Conservation (phyloP, 2,888 invertebrate genomes). For the Oasisia sp. region DNA sequence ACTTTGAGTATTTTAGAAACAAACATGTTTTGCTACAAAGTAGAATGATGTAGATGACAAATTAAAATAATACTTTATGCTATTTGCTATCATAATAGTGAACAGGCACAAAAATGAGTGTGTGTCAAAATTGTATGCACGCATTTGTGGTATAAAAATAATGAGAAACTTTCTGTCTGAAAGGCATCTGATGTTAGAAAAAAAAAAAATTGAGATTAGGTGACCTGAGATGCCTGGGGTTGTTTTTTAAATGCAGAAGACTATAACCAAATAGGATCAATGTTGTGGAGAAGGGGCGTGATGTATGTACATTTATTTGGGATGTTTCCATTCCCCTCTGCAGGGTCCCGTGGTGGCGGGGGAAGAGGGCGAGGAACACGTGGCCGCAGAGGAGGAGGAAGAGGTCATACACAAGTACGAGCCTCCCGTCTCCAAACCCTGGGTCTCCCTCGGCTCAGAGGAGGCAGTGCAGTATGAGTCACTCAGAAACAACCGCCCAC, state of each 20-base stretch:
- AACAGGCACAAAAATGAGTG: too few relatives aligned
- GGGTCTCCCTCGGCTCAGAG: slow-evolving; percentile 64
- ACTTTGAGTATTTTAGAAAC: background rate
- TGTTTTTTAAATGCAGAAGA: too few relatives aligned
- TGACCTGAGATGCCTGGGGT: too few relatives aligned
- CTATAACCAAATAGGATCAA: too few relatives aligned
- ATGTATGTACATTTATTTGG: background rate
- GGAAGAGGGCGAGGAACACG: slow-evolving; percentile 38
- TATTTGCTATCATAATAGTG: too few relatives aligned
- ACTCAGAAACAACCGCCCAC: slow-evolving; percentile 50
- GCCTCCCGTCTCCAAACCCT: slow-evolving; percentile 62
- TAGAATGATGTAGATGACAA: too few relatives aligned
- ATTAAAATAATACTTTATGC: too few relatives aligned
- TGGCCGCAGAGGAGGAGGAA: slow-evolving; percentile 46
- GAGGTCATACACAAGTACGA: slow-evolving; percentile 55
- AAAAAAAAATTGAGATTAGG: too few relatives aligned
- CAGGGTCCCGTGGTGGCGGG: slow-evolving; percentile 44
- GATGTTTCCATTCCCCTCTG: background rate
- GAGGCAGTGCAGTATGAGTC: slow-evolving; percentile 62
- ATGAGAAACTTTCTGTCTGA: background rate
- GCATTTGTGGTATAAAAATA: background rate
- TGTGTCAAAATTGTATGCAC: too few relatives aligned
- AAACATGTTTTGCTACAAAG: background rate
- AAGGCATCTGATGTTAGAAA: background rate
- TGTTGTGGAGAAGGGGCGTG: too few relatives aligned